A percentile compares a stretch with the other conserved stretches of the same genome.
phyloP scores from a whole-genome alignment of 2,113 vertebrate species.

The Picathartes gymnocephalus region DNA sequence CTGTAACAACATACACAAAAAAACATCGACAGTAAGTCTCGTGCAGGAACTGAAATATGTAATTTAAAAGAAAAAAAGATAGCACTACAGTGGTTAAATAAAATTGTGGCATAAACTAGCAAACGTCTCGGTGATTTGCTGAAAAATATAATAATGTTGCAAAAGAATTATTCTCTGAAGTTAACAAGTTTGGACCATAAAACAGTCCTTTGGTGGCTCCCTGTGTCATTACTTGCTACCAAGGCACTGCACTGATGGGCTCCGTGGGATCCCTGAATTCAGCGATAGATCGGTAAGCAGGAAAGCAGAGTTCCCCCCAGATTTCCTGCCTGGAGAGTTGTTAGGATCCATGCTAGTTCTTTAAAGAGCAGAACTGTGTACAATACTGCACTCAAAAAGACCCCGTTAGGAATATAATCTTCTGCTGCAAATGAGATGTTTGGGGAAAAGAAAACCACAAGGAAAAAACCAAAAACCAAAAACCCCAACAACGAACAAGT shows the following conservation, averaged over 20 bases:
- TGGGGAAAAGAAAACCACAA: background rate
- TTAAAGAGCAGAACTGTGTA: constrained; percentile 59
- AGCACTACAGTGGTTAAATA: background rate
- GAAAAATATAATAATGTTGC: constrained; percentile 9
- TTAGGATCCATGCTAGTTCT: constrained; percentile 45
- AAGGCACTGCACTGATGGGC: constrained; percentile 30
- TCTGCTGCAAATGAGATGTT: constrained; percentile 54
- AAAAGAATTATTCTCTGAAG: background rate
- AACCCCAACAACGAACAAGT: background rate
- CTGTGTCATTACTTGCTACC: constrained; percentile 2
- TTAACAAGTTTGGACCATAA: constrained; percentile 2
- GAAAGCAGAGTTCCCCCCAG: constrained; percentile 41
- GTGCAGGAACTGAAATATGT: background rate
- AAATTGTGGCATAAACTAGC: background rate
- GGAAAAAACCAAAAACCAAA: background rate
- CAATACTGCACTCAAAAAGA: constrained; percentile 27
- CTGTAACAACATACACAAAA: background rate
- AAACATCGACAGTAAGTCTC: background rate
- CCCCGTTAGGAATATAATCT: constrained; percentile 38
- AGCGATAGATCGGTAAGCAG: constrained; percentile 40
- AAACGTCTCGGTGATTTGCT: background rate
- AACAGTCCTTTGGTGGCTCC: constrained; percentile 13
- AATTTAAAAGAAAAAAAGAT: background rate
- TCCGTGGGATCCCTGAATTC: constrained; percentile 7
- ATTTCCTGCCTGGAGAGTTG: constrained; percentile 46